Evolutionary conservation across 2,888 invertebrate species (phyloP), one percentile per base, ranked within the genome.

Genomic region (Melanotus villosus): DNA sequence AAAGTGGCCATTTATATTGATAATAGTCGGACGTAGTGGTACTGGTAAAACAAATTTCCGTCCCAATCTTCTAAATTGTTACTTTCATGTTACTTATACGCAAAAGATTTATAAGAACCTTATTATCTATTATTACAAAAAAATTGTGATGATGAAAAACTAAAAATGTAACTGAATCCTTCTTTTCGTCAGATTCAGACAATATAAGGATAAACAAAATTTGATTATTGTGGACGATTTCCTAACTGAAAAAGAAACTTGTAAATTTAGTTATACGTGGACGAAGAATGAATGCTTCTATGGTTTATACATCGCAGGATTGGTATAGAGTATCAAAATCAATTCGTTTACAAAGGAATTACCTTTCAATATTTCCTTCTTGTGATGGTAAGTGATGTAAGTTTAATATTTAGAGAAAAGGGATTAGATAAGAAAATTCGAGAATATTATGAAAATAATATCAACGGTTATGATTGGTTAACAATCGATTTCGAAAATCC

Each of bases 361-460:
- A 60, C 34, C 52, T 63, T 63, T 63, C 52, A 63, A 63, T 63
- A 63, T 63, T 63, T 63, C 23, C 52, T 7, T 63, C 63, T 19
- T 63, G 52, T 63, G 63, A 63, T 63, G 50, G 52, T 52, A 52
- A 14, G 26, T 19, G n/a, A 14, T 45, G 45, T 50, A 50, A 23
- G 47, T 26, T 50, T 50, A 50, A 50, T 45, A 45, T 60, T 60
- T 60, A 60, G 60, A 60, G 45, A 60, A 60, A 60, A 60, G 32
- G 60, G 26, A 30, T 60, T 60, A 19, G 30, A 60, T 26, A 60
- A 60, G 45, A 60, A 60, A 45, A 1, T 60, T 30, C 45, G 45
- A 23, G 30, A 45, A 60, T 30, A 59, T 45, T 59, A 45, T 7
- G 34, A 60, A 60, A 60, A 45, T 45, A 21, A 60, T 32, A 54